Evolutionary conservation across 2,113 vertebrate species (phyloP).

Genomic region (Nothobranchius furzeri): DNA sequence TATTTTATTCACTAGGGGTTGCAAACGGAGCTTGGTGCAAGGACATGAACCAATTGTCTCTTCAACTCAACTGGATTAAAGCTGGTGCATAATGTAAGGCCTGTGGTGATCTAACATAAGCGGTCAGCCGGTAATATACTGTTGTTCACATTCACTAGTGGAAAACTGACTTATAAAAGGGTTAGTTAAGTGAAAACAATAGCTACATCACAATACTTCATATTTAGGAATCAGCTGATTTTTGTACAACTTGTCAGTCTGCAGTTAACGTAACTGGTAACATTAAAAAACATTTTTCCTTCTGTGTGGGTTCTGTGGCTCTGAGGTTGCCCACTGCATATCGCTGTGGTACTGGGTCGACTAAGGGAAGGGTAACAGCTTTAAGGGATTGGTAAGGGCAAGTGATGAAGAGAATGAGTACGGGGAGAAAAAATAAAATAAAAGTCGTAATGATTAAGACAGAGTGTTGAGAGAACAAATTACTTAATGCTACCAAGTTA

Average conservation of each 20-base stretch:
- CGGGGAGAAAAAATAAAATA: conserved; percentile 43
- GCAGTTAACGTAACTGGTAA: not conserved
- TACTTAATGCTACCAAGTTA: conserved; percentile 87
- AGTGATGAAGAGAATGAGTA: conserved; percentile 50
- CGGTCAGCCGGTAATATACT: conserved; percentile 25
- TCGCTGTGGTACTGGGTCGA: conserved; percentile 78
- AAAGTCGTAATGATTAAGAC: conserved; percentile 59
- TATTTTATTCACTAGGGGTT: not conserved
- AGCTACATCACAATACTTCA: not conserved
- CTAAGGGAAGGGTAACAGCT: conserved; percentile 72
- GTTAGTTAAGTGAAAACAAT: conserved; percentile 13
- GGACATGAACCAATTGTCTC: not conserved
- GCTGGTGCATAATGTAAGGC: conserved; percentile 14
- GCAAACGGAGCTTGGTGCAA: not conserved
- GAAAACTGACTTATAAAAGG: conserved; percentile 1
- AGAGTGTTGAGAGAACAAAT: conserved; percentile 58
- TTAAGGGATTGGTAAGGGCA: conserved; percentile 62
- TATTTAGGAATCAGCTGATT: conserved; percentile 7
- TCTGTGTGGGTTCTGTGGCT: conserved; percentile 48
- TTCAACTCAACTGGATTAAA: conserved; percentile 2
- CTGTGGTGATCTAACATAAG: conserved; percentile 7
- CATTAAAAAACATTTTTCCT: not conserved
- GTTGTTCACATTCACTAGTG: not conserved
- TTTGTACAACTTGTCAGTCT: not conserved
- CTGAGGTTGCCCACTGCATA: conserved; percentile 91